These are phyloP conservation scores for Engraulis encrasicolus DNA, from an alignment of 2,113 vertebrate genomes.

Conservation along the genomic window DNA sequence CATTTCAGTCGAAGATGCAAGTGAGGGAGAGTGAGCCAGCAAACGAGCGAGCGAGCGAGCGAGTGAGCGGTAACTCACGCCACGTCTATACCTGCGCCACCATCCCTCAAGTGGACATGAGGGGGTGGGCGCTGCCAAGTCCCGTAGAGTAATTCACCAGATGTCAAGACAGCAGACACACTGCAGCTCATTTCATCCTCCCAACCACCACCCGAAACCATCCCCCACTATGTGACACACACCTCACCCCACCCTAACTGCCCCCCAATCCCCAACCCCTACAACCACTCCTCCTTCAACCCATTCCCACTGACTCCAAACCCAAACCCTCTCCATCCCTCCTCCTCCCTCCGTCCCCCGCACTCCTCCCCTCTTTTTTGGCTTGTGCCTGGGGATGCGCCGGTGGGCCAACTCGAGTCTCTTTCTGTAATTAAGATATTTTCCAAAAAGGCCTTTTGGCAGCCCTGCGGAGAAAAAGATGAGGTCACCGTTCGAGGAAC, in stretches of 20 bases:
- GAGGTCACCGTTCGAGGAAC: conserved; percentile 74
- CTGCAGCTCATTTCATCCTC: neutral
- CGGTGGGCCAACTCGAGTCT: conserved; percentile 64
- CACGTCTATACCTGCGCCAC: neutral
- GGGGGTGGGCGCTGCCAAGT: conserved; percentile 49
- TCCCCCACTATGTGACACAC: too few species aligned
- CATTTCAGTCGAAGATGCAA: neutral
- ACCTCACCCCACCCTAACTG: too few species aligned
- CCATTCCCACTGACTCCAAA: too few species aligned
- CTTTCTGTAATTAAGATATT: conserved; percentile 72
- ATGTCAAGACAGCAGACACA: conserved; percentile 56
- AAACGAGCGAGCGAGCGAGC: too few species aligned
- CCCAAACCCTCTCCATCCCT: neutral
- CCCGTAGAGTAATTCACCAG: conserved; percentile 70
- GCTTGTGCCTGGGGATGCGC: conserved; percentile 61
- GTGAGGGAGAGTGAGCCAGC: too few species aligned
- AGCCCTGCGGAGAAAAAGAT: conserved; percentile 70
- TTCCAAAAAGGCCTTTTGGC: conserved; percentile 71
- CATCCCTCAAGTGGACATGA: conserved; percentile 4
- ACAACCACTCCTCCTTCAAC: too few species aligned
- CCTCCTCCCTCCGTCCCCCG: neutral
- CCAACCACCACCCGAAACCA: too few species aligned
- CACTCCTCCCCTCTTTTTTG: conserved; percentile 31
- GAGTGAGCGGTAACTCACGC: conserved; percentile 31
- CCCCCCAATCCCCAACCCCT: too few species aligned